phyloP scores from a whole-genome alignment of 2,888 invertebrate species.

The Eilema depressum region DNA sequence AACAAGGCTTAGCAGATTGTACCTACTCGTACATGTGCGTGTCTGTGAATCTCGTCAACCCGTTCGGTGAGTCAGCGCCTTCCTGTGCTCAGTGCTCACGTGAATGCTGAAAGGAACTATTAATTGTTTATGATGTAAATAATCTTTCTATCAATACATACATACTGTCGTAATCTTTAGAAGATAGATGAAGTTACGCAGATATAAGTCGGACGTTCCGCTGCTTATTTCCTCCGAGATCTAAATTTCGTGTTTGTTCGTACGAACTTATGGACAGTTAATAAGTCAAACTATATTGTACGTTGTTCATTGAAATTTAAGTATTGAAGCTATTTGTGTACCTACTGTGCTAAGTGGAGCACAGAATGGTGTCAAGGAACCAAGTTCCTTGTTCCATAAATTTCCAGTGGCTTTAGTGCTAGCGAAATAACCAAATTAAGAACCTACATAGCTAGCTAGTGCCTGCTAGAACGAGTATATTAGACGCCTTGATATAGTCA shows the following conservation, averaged over 20 bases:
- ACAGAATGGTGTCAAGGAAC: constrained; percentile 13
- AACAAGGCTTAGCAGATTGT: not conserved
- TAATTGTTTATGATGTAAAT: not conserved
- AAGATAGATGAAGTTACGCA: not conserved
- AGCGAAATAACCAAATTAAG: not conserved
- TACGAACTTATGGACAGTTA: no score
- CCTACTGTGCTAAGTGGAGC: not conserved
- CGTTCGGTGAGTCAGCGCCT: not conserved
- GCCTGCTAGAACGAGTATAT: not conserved
- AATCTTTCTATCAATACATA: not conserved
- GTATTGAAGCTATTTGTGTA: not conserved
- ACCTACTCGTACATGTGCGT: not conserved
- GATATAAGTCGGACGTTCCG: not conserved
- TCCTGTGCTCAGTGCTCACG: constrained; percentile 2
- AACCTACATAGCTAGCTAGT: not conserved
- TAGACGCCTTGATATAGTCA: not conserved
- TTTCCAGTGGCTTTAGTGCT: not conserved
- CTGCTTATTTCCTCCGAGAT: not conserved
- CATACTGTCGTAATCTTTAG: not conserved
- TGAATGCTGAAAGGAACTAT: not conserved
- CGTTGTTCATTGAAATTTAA: not conserved
- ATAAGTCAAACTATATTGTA: no score
- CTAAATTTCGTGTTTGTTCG: not conserved
- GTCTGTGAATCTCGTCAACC: constrained; percentile 11
- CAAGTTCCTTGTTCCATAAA: constrained; percentile 1